Base-by-base conservation (phyloP, 1,140 invertebrate species). In the Harlomillsia oculata region DNA sequence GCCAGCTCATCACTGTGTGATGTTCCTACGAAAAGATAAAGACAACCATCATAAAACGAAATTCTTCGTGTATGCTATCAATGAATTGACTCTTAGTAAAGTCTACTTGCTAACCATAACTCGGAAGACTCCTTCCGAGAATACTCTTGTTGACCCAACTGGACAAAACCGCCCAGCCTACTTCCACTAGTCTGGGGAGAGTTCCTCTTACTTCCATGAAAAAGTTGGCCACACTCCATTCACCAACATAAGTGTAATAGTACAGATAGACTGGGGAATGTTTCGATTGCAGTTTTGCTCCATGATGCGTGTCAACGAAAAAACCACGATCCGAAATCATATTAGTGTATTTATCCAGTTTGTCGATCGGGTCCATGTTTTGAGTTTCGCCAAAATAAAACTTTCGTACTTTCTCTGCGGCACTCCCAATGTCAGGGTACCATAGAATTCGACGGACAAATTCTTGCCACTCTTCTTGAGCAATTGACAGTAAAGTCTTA, bases 271-370 rank as follows among this genome's bases (percentile, higher is more conserved):
- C 55, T 3, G 55, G 26, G 2, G 52, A 43, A 26, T 58, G n/a
- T 1, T 49, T 34, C 2, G 45, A 48, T 25, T 60, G 57, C 8
- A 60, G 30, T 20, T 23, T n/a, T 1, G 52, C 45, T 32, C 46
- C 28, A 5, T 60, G 36, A 32, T 56, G 55, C 16, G 59, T 57
- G 8, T 50, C 62, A 26, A 53, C 43, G 36, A 58, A 56, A 32
- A 57, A 64, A 1, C 26, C 32, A 16, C 54, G 16, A 20, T 64
- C 58, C 28, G 57, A 53, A 41, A 64, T 56, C 48, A 64, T 57
- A 21, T 60, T 53, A 13, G 53, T 56, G n/a, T 50, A 51, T 36
- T 45, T 58, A 14, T 48, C 45, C 3, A 48, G 16, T 21, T 48
- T 48, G 16, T 21, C 30, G 6, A 21, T 44, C 37, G 21, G 52